Conservation (phyloP, 2,797 vertebrate species). For the Oreochromis mossambicus region DNA sequence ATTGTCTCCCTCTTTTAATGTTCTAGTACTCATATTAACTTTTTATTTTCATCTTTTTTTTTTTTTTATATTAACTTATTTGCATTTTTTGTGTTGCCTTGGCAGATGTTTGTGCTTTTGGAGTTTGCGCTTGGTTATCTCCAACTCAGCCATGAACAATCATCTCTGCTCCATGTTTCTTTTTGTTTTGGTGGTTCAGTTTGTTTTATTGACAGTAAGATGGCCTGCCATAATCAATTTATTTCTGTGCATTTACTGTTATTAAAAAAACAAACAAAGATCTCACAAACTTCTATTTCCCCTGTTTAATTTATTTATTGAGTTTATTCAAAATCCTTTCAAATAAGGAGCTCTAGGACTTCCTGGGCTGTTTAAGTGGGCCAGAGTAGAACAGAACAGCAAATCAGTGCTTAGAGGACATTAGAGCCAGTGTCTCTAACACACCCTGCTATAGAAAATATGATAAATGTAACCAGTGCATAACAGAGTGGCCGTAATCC, state of each 20-base stretch:
- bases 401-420: background rate
- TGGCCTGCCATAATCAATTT: background rate
- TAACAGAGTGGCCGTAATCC: rapidly evolving
- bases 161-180: no score
- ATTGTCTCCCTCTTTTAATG: no score
- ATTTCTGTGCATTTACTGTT: background rate
- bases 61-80: no score
- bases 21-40: no score
- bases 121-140: no score
- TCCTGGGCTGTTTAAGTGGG: background rate
- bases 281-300: background rate
- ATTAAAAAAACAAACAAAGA: background rate
- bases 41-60: no score
- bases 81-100: no score
- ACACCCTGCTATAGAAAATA: rapidly evolving
- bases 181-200: background rate
- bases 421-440: background rate
- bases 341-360: background rate
- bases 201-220: background rate
- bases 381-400: rapidly evolving
- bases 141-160: no score
- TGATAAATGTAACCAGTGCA: background rate
- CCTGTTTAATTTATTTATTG: background rate
- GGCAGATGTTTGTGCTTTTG: no score
- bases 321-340: background rate